A percentile compares a stretch with the other conserved stretches of the same genome.
These are phyloP conservation scores for Dendrolimus houi DNA, from an alignment of 2,888 invertebrate genomes.

Conservation along the genomic window DNA sequence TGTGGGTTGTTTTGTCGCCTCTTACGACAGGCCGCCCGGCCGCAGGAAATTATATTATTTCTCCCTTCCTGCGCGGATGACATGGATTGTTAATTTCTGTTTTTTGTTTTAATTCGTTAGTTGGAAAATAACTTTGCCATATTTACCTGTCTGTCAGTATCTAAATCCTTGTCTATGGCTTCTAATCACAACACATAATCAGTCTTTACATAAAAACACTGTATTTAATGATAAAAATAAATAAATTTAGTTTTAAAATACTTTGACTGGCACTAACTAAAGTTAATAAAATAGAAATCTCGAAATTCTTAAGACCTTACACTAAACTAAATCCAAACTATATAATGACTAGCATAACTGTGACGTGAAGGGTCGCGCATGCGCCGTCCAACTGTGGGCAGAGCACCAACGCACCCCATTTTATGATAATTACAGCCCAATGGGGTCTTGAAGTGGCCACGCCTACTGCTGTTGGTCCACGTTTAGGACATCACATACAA, in stretches of 20 bases:
- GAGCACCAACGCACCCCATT: conserved; percentile 23
- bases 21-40: too few species aligned
- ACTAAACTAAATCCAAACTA: background rate
- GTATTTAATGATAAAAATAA: too few species aligned
- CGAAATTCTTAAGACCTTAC: background rate
- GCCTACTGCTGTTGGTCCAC: conserved; percentile 25
- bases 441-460: conserved; percentile 19
- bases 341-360: conserved; percentile 5
- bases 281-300: too few species aligned
- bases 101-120: too few species aligned
- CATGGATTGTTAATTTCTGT: too few species aligned
- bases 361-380: conserved; percentile 16
- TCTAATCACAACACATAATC: background rate
- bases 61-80: too few species aligned
- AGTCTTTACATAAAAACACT: background rate
- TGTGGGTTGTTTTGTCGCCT: too few species aligned
- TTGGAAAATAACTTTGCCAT: background rate
- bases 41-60: too few species aligned
- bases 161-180: background rate
- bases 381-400: conserved; percentile 35
- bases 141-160: background rate
- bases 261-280: background rate
- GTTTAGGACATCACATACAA: too few species aligned
- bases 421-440: conserved; percentile 15
- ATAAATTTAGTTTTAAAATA: too few species aligned